phyloP scores from a whole-genome alignment of 1,140 invertebrate genomes.

The Adoxophyes honmai region DNA sequence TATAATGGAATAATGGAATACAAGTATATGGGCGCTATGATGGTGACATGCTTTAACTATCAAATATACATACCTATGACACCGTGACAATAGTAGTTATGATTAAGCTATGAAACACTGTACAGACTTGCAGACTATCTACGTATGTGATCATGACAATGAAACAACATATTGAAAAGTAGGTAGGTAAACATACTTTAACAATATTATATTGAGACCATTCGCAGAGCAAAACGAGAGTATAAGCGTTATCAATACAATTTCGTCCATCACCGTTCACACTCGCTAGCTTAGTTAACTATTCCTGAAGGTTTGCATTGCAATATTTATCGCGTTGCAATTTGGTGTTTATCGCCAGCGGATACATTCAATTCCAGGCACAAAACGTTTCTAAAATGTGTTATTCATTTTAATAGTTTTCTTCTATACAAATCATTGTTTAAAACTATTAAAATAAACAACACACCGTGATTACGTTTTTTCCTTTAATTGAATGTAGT shows the following conservation, averaged over 20 bases:
- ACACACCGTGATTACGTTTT: not conserved
- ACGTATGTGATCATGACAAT: slow-evolving; percentile 13
- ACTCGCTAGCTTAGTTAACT: slow-evolving; percentile 48
- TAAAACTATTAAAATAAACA: not conserved
- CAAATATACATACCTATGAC: not conserved
- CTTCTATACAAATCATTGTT: not conserved
- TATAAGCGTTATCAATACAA: slow-evolving; percentile 44
- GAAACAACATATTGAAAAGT: not conserved
- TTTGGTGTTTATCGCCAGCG: slow-evolving; percentile 39
- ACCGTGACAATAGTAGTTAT: too few relatives aligned
- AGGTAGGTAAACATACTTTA: slow-evolving; percentile 15
- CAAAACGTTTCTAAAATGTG: not conserved
- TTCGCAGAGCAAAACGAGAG: slow-evolving; percentile 31
- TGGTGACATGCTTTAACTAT: slow-evolving; percentile 31
- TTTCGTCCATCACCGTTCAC: slow-evolving; percentile 59
- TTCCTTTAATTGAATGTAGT: slow-evolving; percentile 10
- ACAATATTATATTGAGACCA: slow-evolving; percentile 19
- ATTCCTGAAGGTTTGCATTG: slow-evolving; percentile 22
- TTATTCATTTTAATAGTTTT: not conserved
- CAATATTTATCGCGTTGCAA: slow-evolving; percentile 43
- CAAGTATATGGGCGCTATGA: slow-evolving; percentile 21
- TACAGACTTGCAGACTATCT: slow-evolving; percentile 3
- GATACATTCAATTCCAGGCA: slow-evolving; percentile 5
- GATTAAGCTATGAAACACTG: too few relatives aligned
- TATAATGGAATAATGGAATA: slow-evolving; percentile 19